These are phyloP conservation scores for Nicator chloris DNA, from an alignment of 2,113 vertebrate species.

Conservation along the genomic window DNA sequence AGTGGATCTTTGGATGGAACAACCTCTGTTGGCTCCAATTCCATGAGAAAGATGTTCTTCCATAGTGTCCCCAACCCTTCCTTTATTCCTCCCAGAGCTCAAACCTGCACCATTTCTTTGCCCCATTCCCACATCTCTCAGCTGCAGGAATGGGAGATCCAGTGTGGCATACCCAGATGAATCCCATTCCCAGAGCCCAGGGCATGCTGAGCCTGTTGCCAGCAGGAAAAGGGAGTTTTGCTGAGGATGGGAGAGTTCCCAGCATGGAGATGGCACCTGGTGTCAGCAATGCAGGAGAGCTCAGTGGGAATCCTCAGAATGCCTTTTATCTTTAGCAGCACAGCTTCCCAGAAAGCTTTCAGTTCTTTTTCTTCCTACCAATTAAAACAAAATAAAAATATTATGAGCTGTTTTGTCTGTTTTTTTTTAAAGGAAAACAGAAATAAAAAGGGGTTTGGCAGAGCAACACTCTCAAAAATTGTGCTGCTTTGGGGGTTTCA, in stretches of 20 bases:
- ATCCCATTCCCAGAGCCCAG: background rate
- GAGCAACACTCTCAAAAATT: background rate
- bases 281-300: background rate
- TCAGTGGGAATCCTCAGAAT: background rate
- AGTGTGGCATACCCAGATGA: accelerated
- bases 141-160: background rate
- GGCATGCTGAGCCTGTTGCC: background rate
- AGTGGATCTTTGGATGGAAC: background rate
- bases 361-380: background rate
- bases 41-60: background rate
- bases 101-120: background rate
- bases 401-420: background rate
- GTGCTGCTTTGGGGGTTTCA: background rate
- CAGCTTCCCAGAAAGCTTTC: background rate
- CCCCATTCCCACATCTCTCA: background rate
- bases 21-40: background rate
- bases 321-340: background rate
- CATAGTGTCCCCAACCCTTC: background rate
- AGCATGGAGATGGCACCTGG: background rate
- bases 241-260: background rate
- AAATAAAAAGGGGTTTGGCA: background rate
- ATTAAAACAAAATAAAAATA: background rate
- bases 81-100: background rate
- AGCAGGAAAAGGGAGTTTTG: background rate
- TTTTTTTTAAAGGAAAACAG: background rate